Evolutionary conservation across 1,140 invertebrate species (phyloP), one percentile per base, ranked within the genome.

Genomic region (Neodiprion lecontei): DNA sequence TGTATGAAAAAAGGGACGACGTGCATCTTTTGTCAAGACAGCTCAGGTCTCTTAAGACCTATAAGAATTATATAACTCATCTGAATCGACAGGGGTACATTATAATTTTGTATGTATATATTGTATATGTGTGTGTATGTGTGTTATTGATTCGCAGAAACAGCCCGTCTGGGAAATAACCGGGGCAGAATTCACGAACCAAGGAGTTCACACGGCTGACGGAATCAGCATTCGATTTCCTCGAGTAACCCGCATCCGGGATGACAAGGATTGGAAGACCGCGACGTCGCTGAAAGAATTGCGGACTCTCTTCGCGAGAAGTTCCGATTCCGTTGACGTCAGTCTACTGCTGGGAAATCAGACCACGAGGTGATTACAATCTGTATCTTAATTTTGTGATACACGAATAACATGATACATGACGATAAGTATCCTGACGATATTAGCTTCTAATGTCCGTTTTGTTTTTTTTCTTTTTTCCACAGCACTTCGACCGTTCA

Each of bases 111-210:
- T 40, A 5, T 5, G 28, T 40, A 5, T 40, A 3, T 40, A 1
- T 5, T 5, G 28, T 40, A 5, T 40, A 3, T 40, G 28, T 5
- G 5, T 40, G 2, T 40, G 28, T 3, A 5, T 40, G 28, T 40
- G 28, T 40, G 28, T 40, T 74, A 66, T 67, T 75, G 73, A 69
- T 66, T 82, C 78, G 14, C 49, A 91, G 87, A 89, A 92, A 71
- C 93, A 96, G 84, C 96, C 96, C 4, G 94, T 98, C 14, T 98
- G 96, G 96, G 96, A 98, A 89, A 96, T 98, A 49, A 95, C 95
- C 2, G 97, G 96, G 0, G 96, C 97, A 0, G 96, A 98, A 87
- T 96, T 98, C 79, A 96, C 95, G 9, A 93, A 96, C 84, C 91
- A 94, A 75, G 94, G 96, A 69, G 90, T 94, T 17, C 97, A 98